Evolutionary conservation across 1,140 invertebrate species (phyloP), one percentile per base, ranked within the genome.

Genomic region (Drosophila kepulauana): DNA sequence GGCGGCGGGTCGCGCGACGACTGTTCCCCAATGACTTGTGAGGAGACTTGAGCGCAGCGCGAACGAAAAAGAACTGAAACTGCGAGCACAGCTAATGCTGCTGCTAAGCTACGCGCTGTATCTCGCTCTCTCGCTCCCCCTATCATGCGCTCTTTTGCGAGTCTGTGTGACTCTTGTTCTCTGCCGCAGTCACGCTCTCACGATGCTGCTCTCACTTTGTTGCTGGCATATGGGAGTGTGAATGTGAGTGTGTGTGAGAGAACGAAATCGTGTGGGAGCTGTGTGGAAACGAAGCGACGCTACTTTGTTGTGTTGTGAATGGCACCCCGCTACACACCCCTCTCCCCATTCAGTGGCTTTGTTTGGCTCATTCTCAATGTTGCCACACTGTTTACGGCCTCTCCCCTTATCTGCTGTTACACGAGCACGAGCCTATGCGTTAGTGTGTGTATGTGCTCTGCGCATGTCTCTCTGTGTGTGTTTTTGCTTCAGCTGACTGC

Each of bases 41-140:
- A 54, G 38, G 6, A 68, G 65, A 89, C 84, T 61, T 74, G 62
- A 54, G 46, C 66, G 69, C 61, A 80, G 61, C 70, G 67, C 84
- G 78, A 72, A 80, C 74, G 64, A 81, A 79, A 69, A 78, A 88
- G 80, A 88, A 88, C 80, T 87, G 77, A 86, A 75, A 75, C 43
- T 71, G 67, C 16, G 49, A 75, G 59, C 59, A 57, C 63, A 16
- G 28, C 52, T 49, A 71, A 61, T 77, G 70, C 69, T 78, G 67
- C 85, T 69, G 70, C 73, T 65, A 65, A 58, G 75, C 69, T 58
- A 48, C 52, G 28, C 69, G 52, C 59, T 48, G 30, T 13, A 58
- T 57, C 20, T 41, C 28, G 15, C 49, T 67, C 16, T 67, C 54
- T 66, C 30, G 13, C 46, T 66, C 69, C 66, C 35, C 10, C 58